Base-by-base conservation (phyloP, 2,888 invertebrate genomes). In the Lasioglossum figueresi region DNA sequence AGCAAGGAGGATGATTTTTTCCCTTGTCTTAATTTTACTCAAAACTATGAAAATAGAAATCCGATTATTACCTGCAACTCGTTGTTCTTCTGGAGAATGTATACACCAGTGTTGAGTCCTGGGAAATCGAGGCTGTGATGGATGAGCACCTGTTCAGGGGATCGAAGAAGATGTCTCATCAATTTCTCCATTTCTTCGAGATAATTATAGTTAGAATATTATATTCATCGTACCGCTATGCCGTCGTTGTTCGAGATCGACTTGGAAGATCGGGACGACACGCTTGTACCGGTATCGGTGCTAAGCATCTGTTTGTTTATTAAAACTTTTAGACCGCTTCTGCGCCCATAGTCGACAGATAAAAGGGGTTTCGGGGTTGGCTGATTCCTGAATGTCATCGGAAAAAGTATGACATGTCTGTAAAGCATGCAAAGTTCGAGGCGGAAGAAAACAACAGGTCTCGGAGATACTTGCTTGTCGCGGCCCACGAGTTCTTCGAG, bases 81-180 rank as follows among this genome's bases (percentile, higher is more conserved):
- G 5, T 52, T 37, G 1, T 66, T 27, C 68, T 37, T 34, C 78
- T 91, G 89, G 10, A 92, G 16, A 48, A 88, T 63, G 3, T 78
- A 82, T n/a, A 59, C 34, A 0, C 76, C 23, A 8, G 76, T 31
- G 63, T 92, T 90, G 3, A 79, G 59, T 8, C 80, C 79, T 1
- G 93, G 93, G 84, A 91, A 94, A 66, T 93, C 93, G 70, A 86
- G 66, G 52, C 91, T 88, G 78, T 91, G 90, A 79, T 95, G 94
- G 70, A 93, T 79, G 19, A 90, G 89, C 2, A 93, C 85, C 94
- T 94, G 34, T 34, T 79, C 79, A 63, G 43, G n/a, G 63, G 31
- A 70, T 34, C n/a, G 0, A 19, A 72, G n/a, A 16, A 43, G 0
- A 0, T 48, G 23, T 48, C 48, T 19, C 2, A 6, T 63, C 14